Conservation (phyloP, 2,888 invertebrate species). For the Omphaloscelis lunosa region DNA sequence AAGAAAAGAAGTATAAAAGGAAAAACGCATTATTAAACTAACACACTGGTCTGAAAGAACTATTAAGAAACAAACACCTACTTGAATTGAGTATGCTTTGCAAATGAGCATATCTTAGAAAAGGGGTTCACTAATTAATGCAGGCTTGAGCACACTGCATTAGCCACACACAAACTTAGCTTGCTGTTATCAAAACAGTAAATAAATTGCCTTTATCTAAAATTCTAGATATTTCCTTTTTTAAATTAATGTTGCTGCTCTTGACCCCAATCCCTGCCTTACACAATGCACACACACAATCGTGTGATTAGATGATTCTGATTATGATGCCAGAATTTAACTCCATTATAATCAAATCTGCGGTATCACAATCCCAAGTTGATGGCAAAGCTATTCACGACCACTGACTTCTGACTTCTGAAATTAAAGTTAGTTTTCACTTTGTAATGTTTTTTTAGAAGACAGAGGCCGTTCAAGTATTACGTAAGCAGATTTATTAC, state of each 20-base stretch:
- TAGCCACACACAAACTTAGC: neutral
- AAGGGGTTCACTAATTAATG: neutral
- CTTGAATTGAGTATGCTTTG: neutral
- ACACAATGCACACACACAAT: too few species aligned
- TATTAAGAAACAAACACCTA: neutral
- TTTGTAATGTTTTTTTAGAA: too few species aligned
- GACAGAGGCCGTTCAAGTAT: too few species aligned
- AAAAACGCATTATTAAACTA: too few species aligned
- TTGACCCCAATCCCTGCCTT: neutral
- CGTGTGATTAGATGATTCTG: neutral
- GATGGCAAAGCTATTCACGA: neutral
- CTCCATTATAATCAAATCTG: conserved; percentile 10
- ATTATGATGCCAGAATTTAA: conserved; percentile 8
- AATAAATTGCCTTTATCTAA: neutral
- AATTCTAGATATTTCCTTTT: neutral
- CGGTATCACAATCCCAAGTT: neutral
- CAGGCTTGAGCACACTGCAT: neutral
- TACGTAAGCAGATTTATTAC: too few species aligned
- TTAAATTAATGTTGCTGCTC: neutral
- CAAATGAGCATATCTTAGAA: neutral
- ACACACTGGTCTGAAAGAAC: too few species aligned
- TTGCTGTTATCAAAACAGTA: neutral
- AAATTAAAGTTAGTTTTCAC: too few species aligned
- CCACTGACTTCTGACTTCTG: neutral
- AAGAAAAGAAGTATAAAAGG: too few species aligned